These are phyloP conservation scores for Xenopus tropicalis DNA, from an alignment of 2,113 vertebrate species.

Conservation along the genomic window UCB_Xtro_10.0 CM004448.2:135365001-135365500, in stretches of 20 bases:
- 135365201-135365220: constrained; percentile 1
- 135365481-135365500: not conserved
- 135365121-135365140: not conserved
- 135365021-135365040: too few relatives aligned
- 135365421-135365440: constrained; percentile 3
- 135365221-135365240: not conserved
- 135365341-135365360: not conserved
- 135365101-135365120: not conserved
- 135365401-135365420: not conserved
- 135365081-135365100: not conserved
- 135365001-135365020: too few relatives aligned
- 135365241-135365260: not conserved
- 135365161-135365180: constrained; percentile 1
- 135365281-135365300: not conserved
- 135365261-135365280: not conserved
- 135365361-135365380: not conserved
- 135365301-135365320: not conserved
- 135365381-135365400: not conserved
- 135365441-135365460: constrained; percentile 1
- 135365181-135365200: constrained; percentile 6
- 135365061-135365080: too few relatives aligned
- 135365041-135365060: too few relatives aligned
- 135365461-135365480: not conserved
- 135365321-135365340: not conserved
- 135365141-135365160: not conserved